A percentile compares a stretch with the other conserved stretches of the same genome.
These are phyloP conservation scores for Rhagoletis pomonella DNA, from an alignment of 1,140 invertebrate genomes.

Conservation along the genomic window DNA sequence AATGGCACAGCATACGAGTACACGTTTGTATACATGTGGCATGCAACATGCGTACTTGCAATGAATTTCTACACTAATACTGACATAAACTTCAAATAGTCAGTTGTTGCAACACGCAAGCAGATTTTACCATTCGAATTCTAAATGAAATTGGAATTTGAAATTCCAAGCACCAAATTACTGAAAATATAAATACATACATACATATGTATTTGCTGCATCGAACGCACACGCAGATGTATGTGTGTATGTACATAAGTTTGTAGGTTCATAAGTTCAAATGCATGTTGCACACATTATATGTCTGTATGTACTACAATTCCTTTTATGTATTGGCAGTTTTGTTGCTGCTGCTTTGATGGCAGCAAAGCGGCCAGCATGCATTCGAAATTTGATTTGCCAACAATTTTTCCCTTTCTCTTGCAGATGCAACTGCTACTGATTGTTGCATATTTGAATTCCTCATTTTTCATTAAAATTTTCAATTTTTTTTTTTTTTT, in stretches of 20 bases:
- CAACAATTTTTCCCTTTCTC: neutral
- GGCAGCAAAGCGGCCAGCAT: neutral
- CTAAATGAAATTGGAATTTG: slow-evolving; percentile 23
- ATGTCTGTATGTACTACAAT: neutral
- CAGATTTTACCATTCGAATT: neutral
- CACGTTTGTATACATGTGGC: neutral
- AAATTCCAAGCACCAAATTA: slow-evolving; percentile 43
- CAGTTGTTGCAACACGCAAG: neutral
- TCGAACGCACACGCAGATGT: neutral
- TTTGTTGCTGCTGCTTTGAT: neutral
- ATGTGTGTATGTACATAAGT: neutral
- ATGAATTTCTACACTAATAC: neutral
- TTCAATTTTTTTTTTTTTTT: slow-evolving; percentile 32
- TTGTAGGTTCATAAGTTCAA: too few relatives aligned
- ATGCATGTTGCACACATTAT: slow-evolving; percentile 34
- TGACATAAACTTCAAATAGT: neutral
- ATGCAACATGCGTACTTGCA: neutral
- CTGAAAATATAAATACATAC: neutral
- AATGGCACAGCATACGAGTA: neutral
- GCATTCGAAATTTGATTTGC: slow-evolving; percentile 30
- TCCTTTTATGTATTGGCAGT: neutral
- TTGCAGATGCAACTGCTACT: neutral
- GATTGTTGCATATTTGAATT: neutral
- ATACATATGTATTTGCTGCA: neutral
- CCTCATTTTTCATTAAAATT: neutral